Evolutionary conservation across 2,888 invertebrate species (phyloP).

Genomic region (Papilio demoleus): DNA sequence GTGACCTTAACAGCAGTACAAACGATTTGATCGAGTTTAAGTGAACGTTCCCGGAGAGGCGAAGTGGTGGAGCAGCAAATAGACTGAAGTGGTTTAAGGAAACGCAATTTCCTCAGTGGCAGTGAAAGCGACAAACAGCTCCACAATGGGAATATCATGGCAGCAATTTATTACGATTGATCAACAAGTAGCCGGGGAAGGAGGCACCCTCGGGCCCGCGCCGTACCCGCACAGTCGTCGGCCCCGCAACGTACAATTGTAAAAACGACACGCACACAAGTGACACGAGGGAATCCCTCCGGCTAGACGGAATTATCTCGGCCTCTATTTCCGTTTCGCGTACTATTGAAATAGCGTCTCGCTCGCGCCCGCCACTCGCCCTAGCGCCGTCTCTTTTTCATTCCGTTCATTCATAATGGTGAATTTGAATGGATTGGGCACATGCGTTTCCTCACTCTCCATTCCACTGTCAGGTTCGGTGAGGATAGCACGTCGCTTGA

Average conservation of each 20-base stretch:
- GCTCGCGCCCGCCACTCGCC: slow-evolving; percentile 53
- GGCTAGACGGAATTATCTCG: slow-evolving; percentile 83
- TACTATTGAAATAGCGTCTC: slow-evolving; percentile 79
- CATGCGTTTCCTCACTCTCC: slow-evolving; percentile 66
- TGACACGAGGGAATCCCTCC: slow-evolving; percentile 83
- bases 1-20: slow-evolving; percentile 27
- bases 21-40: slow-evolving; percentile 28
- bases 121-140: slow-evolving; percentile 80
- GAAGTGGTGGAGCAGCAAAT: slow-evolving; percentile 61
- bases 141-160: slow-evolving; percentile 82
- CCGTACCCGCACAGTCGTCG: slow-evolving; percentile 73
- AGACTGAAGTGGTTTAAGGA: slow-evolving; percentile 74
- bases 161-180: slow-evolving; percentile 83
- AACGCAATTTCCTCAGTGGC: slow-evolving; percentile 79
- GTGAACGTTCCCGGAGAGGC: slow-evolving; percentile 19
- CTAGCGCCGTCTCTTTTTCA: slow-evolving; percentile 73
- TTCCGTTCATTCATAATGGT: slow-evolving; percentile 80
- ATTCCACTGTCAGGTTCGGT: slow-evolving; percentile 53
- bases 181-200: slow-evolving; percentile 82
- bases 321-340: slow-evolving; percentile 82
- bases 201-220: slow-evolving; percentile 31
- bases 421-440: slow-evolving; percentile 78
- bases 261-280: slow-evolving; percentile 80
- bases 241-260: slow-evolving; percentile 66
- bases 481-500: slow-evolving; percentile 57